Evolutionary conservation across 1,140 invertebrate genomes (phyloP), one percentile per base, ranked within the genome.

Genomic region (Pemphigus obesinymphae): DNA sequence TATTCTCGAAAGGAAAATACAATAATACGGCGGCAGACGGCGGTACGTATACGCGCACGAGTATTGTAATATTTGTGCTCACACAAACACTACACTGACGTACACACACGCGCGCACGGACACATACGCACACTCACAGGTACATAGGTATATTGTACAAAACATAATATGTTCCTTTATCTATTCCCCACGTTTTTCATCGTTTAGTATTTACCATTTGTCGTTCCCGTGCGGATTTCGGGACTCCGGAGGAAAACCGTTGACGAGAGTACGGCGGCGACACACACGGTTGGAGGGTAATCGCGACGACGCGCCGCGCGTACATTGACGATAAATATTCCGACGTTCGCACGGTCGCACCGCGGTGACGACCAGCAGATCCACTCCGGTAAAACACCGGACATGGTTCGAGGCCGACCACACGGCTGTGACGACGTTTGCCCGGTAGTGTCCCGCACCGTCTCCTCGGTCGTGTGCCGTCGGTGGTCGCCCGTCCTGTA

Each of bases 141-240:
- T 26, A 40, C n/a, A n/a, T 53, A 48, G 11, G 5, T 50, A 17
- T 20, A 20, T 55, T 10, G 20, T 55, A 58, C 53, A 58, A 5
- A 26, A 45, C 5, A 70, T 45, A 29, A 29, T 29, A 43, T 34
- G 34, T 23, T 78, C 31, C 75, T 58, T 78, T 78, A 78, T 78
- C 75, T 78, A 26, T 78, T 26, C 34, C 55, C 53, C 75, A 61
- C 75, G 75, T 78, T 78, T 78, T 58, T 78, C 20, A 58, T 55
- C 8, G 20, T 70, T 70, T 26, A 37, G 10, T 45, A 45, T 20
- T 45, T n/a, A n/a, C 17, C n/a, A 17, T 26, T 70, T 70, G 37
- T 8, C 20, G n/a, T 45, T 70, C n/a, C 37, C n/a, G n/a, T 20
- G 17, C 29, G 15, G n/a, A 5, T 45, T 15, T 23, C 40, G 5